Evolutionary conservation across 2,113 vertebrate species (phyloP), one percentile per base, ranked within the genome.

Genomic region (Labeo catla): DNA sequence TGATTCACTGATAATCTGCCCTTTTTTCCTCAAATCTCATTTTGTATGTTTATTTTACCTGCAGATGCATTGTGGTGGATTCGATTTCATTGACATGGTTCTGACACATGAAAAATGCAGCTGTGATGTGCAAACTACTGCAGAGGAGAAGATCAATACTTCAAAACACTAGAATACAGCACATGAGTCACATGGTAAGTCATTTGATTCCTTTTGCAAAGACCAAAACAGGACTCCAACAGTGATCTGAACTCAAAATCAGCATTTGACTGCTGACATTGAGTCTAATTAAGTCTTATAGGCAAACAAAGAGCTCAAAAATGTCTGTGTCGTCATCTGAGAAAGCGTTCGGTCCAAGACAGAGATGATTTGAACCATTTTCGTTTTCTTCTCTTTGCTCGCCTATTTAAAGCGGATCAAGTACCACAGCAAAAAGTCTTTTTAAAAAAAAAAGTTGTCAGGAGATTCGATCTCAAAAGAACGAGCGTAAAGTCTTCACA

Each of bases 261-360:
- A 65, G 39, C 12, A 45, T 39, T 85, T 76, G 19, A 6, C 21
- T 4, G 0, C 45, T 73, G 84, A 1, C 16, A 36, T 13, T 9
- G n/a, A 76, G 16, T 39, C 28, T 39, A 78, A 78, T 78, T 36
- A 36, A 10, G 76, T 13, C 36, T 74, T 52, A 87, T 76, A 87
- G 76, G 65, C 1, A 79, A 72, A 86, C 78, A 87, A 87, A 89
- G 77, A 50, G 70, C 89, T 79, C 88, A 39, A 6, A 74, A 23
- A 39, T 10, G 19, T 57, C 54, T 19, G 8, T 4, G 15, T 70
- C 9, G 39, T 70, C 36, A 70, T 70, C 66, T 43, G 36, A 43
- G 68, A 72, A 72, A 72, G 9, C 8, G 15, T 70, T 45, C 36
- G 19, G 39, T 21, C 19, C 36, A 45, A 1, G 16, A n/a, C 21